A percentile compares a stretch with the other conserved stretches of the same genome.
phyloP scores from a whole-genome alignment of 1,140 invertebrate species.

The Ericerus pela region DNA sequence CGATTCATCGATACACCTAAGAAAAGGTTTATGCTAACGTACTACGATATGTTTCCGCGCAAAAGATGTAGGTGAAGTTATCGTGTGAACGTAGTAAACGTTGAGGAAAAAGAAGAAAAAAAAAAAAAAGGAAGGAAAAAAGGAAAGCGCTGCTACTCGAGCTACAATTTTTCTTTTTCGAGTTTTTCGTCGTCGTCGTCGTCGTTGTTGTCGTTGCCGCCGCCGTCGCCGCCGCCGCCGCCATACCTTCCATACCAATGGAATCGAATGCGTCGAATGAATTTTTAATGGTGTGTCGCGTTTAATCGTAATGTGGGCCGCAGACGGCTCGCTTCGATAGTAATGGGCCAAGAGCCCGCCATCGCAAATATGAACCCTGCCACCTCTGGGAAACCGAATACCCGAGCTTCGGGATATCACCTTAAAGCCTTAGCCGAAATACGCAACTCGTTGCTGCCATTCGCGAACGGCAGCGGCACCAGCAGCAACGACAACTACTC shows the following conservation, averaged over 20 bases:
- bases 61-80: slow-evolving; percentile 4
- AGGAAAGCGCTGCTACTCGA: background rate
- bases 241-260: no score
- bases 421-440: slow-evolving; percentile 77
- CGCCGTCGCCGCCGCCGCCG: no score
- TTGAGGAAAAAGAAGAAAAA: no score
- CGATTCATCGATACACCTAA: no score
- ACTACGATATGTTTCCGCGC: background rate
- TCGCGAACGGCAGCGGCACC: slow-evolving; percentile 49
- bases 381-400: slow-evolving; percentile 45
- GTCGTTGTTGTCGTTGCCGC: no score
- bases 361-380: slow-evolving; percentile 47
- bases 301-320: background rate
- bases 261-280: no score
- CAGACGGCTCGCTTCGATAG: slow-evolving; percentile 12
- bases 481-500: slow-evolving; percentile 43
- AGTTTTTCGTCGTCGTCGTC: no score
- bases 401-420: slow-evolving; percentile 65
- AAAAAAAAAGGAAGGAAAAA: background rate
- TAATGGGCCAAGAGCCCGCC: slow-evolving; percentile 41
- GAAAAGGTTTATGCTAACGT: no score
- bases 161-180: background rate
- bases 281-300: background rate
- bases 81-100: background rate
- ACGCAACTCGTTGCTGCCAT: slow-evolving; percentile 66